These are phyloP conservation scores for Sarcoramphus papa DNA, from an alignment of 2,797 vertebrate species.

Conservation along the genomic window DNA sequence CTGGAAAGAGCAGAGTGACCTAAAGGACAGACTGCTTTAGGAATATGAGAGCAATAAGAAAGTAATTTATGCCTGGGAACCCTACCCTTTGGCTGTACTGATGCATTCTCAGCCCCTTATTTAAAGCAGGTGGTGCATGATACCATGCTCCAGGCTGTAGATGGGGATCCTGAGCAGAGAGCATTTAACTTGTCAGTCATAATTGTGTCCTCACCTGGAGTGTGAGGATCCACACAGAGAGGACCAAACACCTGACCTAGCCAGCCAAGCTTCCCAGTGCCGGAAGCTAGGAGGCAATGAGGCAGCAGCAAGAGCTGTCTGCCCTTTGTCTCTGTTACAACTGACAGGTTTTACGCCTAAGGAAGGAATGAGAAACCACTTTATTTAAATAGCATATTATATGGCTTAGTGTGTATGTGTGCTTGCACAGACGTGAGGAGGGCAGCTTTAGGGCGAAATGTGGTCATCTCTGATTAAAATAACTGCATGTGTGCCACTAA, in stretches of 20 bases:
- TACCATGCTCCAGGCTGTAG: neutral
- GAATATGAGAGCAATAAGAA: neutral
- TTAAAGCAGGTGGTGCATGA: neutral
- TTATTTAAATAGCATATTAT: neutral
- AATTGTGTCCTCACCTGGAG: neutral
- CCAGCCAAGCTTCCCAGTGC: neutral
- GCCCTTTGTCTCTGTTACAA: neutral
- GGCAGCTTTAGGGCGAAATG: neutral
- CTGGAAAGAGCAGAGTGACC: neutral
- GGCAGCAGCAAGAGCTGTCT: neutral
- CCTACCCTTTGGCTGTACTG: neutral
- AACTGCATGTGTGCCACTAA: neutral
- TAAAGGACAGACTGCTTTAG: neutral
- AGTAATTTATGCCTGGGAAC: neutral
- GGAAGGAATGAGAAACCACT: neutral
- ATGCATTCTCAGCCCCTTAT: neutral
- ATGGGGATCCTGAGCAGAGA: neutral
- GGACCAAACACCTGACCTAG: neutral
- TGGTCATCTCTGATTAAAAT: neutral
- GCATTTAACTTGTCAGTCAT: neutral
- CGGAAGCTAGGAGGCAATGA: neutral
- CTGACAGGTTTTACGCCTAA: neutral
- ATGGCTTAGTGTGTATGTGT: neutral
- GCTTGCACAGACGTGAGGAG: neutral
- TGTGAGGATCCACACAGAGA: neutral